Percentiles rank a stretch among this genome's conserved stretches.
phyloP scores from a whole-genome alignment of 2,888 invertebrate species.

The Lepidocyrtoides sp. region DNA sequence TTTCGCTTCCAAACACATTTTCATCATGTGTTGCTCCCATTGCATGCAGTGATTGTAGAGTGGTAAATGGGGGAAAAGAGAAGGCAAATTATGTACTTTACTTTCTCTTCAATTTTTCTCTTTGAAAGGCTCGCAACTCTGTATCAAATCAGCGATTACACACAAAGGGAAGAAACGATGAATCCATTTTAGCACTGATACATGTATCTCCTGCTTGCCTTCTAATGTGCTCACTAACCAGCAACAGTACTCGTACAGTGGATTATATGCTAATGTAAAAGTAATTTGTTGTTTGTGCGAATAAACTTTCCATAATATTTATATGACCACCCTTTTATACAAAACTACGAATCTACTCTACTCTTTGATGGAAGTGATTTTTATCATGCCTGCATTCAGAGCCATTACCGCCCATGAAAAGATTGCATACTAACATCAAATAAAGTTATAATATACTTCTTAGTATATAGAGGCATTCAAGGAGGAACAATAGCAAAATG shows the following conservation, averaged over 20 bases:
- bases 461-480: neutral
- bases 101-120: slow-evolving; percentile 14
- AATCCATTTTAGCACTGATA: neutral
- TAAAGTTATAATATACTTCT: too few relatives aligned
- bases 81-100: neutral
- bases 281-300: slow-evolving; percentile 74
- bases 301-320: slow-evolving; percentile 37
- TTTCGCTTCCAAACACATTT: slow-evolving; percentile 30
- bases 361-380: slow-evolving; percentile 58
- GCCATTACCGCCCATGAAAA: neutral
- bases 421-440: neutral
- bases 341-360: neutral
- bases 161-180: neutral
- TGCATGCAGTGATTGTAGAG: slow-evolving; percentile 23
- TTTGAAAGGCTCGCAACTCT: neutral
- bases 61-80: neutral
- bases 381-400: slow-evolving; percentile 12
- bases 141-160: neutral
- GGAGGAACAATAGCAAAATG: slow-evolving; percentile 21
- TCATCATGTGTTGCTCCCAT: slow-evolving; percentile 55
- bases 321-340: neutral
- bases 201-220: neutral
- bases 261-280: slow-evolving; percentile 73
- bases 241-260: neutral
- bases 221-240: neutral